These are phyloP conservation scores for Myiozetetes cayanensis DNA, from an alignment of 2,113 vertebrate genomes.

Conservation along the genomic window DNA sequence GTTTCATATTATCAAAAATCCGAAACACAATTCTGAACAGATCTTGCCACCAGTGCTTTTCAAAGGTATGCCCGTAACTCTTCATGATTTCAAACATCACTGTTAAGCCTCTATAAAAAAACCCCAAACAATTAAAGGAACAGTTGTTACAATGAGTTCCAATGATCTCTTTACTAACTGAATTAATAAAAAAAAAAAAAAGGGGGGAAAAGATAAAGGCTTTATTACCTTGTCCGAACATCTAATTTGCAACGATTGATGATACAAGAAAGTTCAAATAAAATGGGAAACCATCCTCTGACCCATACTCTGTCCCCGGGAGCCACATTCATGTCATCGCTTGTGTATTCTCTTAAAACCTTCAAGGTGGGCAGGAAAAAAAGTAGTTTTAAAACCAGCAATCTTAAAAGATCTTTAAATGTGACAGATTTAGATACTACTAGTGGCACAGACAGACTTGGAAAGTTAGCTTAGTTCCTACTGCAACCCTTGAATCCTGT, in stretches of 20 bases:
- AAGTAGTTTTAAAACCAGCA: not conserved
- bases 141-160: not conserved
- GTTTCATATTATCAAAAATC: conserved; percentile 99
- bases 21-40: conserved; percentile 96
- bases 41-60: conserved; percentile 99
- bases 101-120: conserved; percentile 85
- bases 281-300: conserved; percentile 96
- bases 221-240: conserved; percentile 88
- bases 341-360: conserved; percentile 95
- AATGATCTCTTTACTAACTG: not conserved
- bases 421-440: not conserved
- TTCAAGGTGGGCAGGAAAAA: conserved; percentile 34
- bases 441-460: not conserved
- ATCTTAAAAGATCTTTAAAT: not conserved
- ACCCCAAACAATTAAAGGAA: not conserved
- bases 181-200: not conserved
- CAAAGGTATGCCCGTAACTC: conserved; percentile 93
- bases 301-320: conserved; percentile 96
- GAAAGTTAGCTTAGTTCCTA: not conserved
- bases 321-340: conserved; percentile 98
- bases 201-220: accelerated
- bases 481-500: not conserved
- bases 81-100: conserved; percentile 99
- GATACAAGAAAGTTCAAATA: conserved; percentile 97
- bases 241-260: conserved; percentile 98